These are phyloP conservation scores for Glossosoma conforme DNA, from an alignment of 1,140 invertebrate genomes.

Conservation along the genomic window DNA sequence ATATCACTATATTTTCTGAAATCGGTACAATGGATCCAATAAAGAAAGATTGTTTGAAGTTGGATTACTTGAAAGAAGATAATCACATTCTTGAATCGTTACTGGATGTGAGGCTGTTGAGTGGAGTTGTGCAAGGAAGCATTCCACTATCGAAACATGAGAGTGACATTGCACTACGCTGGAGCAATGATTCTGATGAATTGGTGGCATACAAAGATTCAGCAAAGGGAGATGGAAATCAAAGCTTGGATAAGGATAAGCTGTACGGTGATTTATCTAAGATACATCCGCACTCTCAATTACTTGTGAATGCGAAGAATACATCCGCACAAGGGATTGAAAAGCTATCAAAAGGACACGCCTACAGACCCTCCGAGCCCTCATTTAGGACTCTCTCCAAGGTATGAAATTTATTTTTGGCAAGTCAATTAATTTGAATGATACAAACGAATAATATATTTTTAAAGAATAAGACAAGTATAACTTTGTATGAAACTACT, in stretches of 20 bases:
- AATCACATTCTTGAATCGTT: conserved; percentile 44
- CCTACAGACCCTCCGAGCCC: conserved; percentile 40
- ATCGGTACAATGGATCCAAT: conserved; percentile 64
- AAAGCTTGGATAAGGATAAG: conserved; percentile 14
- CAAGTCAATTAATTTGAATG: background rate
- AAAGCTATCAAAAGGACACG: conserved; percentile 42
- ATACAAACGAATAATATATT: too few species aligned
- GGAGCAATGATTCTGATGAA: conserved; percentile 9
- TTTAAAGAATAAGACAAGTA: too few species aligned
- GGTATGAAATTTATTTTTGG: conserved; percentile 31
- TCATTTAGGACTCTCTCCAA: conserved; percentile 41
- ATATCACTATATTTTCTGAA: conserved; percentile 37
- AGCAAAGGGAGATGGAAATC: background rate
- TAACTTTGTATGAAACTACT: too few species aligned
- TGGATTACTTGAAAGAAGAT: conserved; percentile 61
- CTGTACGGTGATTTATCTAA: conserved; percentile 12
- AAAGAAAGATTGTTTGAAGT: conserved; percentile 63
- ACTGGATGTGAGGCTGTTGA: conserved; percentile 40
- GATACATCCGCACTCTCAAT: conserved; percentile 39
- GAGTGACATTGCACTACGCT: conserved; percentile 10
- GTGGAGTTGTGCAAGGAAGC: conserved; percentile 39
- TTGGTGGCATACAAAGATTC: conserved; percentile 7
- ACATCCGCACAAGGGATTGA: conserved; percentile 34
- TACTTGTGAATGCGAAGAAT: conserved; percentile 37
- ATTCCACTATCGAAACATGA: conserved; percentile 27